These are phyloP conservation scores for Pristionchus entomophagus DNA, from an alignment of 2,888 invertebrate genomes.

Conservation along the genomic window DNA sequence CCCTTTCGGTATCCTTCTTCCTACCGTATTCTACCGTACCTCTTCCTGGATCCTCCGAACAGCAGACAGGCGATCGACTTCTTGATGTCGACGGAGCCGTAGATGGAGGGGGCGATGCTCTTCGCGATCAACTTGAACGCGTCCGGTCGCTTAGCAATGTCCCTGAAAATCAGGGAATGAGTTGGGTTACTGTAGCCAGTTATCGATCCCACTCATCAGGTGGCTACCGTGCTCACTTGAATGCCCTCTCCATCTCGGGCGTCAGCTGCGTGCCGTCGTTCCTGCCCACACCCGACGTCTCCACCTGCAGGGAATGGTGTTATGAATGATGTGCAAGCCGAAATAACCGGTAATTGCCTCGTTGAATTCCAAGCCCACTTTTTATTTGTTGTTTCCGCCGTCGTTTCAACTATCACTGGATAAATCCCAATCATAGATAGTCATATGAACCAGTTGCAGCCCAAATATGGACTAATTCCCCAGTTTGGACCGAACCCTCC, in stretches of 20 bases:
- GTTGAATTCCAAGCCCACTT: too few species aligned
- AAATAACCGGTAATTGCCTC: too few species aligned
- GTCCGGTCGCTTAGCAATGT: constrained; percentile 87
- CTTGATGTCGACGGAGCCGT: constrained; percentile 93
- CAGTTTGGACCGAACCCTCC: too few species aligned
- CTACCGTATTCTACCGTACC: constrained; percentile 69
- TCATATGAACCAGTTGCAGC: constrained; percentile 64
- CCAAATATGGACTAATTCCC: too few species aligned
- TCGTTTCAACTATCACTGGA: too few species aligned
- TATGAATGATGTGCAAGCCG: too few species aligned
- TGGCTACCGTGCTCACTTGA: constrained; percentile 54
- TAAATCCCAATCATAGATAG: constrained; percentile 53
- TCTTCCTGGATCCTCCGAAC: constrained; percentile 87
- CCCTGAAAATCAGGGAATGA: constrained; percentile 45
- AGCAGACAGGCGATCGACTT: constrained; percentile 94
- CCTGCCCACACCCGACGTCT: neutral
- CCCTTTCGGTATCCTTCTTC: neutral
- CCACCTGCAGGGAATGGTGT: neutral
- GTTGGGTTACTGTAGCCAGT: neutral
- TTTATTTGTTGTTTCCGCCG: too few species aligned
- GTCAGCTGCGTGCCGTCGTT: constrained; percentile 17
- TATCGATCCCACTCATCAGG: neutral
- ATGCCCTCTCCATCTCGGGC: constrained; percentile 61
- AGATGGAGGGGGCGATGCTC: constrained; percentile 97
- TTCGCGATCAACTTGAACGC: constrained; percentile 90